Evolutionary conservation across 1,140 invertebrate genomes (phyloP), one percentile per base, ranked within the genome.

Genomic region (Caenorhabditis remanei): DNA sequence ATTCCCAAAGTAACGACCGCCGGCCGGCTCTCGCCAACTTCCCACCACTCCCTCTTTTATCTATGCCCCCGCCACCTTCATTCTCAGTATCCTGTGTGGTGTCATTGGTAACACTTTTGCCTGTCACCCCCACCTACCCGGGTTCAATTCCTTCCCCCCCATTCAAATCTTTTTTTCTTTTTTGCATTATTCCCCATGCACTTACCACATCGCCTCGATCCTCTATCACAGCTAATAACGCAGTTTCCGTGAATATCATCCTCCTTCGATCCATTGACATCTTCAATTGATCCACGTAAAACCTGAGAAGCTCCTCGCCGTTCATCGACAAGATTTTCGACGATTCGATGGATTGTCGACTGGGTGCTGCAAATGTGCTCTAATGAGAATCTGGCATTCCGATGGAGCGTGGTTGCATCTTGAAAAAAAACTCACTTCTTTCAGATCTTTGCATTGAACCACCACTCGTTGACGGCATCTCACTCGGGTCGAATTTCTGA

Each of bases 221-320:
- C 11, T 53, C 71, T 43, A 79, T 24, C 1, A 79, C 46, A 4
- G 71, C 71, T 79, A 79, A 48, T 1, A 79, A n/a, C 24, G 71
- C 71, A 50, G 46, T 53, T 3, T 79, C 71, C 1, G 71, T 79
- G n/a, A 79, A 79, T 11, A 79, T 79, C 71, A 79, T 79, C 21
- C 71, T n/a, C n/a, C 71, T 48, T 11, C 46, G 19, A n/a, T 79
- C 71, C 71, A 79, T 79, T 53, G 71, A n/a, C 4, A 4, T 24
- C 32, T 79, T 79, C 71, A 79, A 32, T n/a, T 79, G 71, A 50
- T 79, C 71, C 46, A 79, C 71, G n/a, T 79, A 79, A 32, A 21
- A 79, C 8, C 71, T 13, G 7, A 79, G 46, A 46, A 79, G 11
- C 11, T 79, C 71, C n/a, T 79, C 71, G 43, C 71, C 71, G 46